Base-by-base conservation (phyloP, 2,888 invertebrate species). In the Torymus aiolomorphi region DNA sequence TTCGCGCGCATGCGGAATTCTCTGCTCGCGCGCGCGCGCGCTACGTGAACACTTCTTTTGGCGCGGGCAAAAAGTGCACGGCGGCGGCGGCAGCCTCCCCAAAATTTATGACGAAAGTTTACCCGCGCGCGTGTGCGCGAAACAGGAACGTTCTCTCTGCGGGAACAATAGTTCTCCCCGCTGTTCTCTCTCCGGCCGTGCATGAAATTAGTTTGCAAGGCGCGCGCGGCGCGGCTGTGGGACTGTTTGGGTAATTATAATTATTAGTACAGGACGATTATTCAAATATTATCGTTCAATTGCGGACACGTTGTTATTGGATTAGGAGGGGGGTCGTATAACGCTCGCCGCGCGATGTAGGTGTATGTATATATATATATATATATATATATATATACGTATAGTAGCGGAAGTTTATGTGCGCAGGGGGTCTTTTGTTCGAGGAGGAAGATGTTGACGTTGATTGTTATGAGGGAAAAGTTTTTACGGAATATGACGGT, bases 41-140 rank as follows among this genome's bases (percentile, higher is more conserved):
- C 31, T 31, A 49, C n/a, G 61, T n/a, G 42, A 62, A 67, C 73
- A 78, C 67, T 78, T 73, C 54, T 67, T 62, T 67, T 61, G 42
- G 14, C 51, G 49, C 8, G 57, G 18, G 49, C 42, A 73, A 78
- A 73, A 72, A 73, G 31, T 31, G 31, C 5, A 42, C 57, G 10
- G 61, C 10, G 10, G 20, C 10, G n/a, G n/a, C n/a, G n/a, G 31
- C 54, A 31, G 31, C 31, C 31, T 31, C 31, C 31, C 16, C 20
- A n/a, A 61, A 78, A 73, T 78, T 78, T 78, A 72, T 72, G 52
- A 54, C n/a, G 3, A 54, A 72, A 78, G 66, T 78, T 78, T 13
- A 62, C 31, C 52, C 2, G 8, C 11, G 42, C 62, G n/a, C 5
- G 5, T 5, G 31, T 3, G 31, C 31, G 31, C 31, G 31, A 5